Conservation (phyloP, 2,888 invertebrate genomes). For the Stegophylla sp. region DNA sequence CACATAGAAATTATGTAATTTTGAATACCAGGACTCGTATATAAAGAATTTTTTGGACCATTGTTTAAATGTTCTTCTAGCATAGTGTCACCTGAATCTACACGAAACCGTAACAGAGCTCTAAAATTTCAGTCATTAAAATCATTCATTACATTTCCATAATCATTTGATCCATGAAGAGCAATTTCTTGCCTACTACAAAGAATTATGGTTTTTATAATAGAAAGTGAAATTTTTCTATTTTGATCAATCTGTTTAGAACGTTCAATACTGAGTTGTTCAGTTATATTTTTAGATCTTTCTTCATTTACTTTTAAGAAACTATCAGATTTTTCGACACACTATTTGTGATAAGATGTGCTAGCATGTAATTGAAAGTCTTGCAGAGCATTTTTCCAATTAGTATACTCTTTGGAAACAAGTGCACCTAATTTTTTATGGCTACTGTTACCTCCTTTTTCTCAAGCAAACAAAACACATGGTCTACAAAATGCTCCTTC, state of each 20-base stretch:
- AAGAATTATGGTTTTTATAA: not conserved
- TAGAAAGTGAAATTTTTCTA: not conserved
- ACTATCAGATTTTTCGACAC: not conserved
- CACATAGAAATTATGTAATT: no score
- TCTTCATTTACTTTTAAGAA: not conserved
- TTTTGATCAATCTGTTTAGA: not conserved
- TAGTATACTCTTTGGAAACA: constrained; percentile 30
- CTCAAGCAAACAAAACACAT: constrained; percentile 13
- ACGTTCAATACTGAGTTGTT: not conserved
- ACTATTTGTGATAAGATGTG: constrained; percentile 20
- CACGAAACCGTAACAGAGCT: not conserved
- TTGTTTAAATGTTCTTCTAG: not conserved
- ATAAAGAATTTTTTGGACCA: not conserved
- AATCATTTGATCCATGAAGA: not conserved
- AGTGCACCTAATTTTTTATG: not conserved
- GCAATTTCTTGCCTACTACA: not conserved
- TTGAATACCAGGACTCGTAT: not conserved
- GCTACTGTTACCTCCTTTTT: constrained; percentile 11
- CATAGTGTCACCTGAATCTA: not conserved
- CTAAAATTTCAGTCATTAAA: not conserved
- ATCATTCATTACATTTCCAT: not conserved
- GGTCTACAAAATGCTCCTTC: constrained; percentile 21
- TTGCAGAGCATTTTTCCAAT: not conserved
- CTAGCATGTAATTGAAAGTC: constrained; percentile 5
- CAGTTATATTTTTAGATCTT: not conserved